phyloP scores from a whole-genome alignment of 2,888 invertebrate species.

The Rhorus exstirpatorius region DNA sequence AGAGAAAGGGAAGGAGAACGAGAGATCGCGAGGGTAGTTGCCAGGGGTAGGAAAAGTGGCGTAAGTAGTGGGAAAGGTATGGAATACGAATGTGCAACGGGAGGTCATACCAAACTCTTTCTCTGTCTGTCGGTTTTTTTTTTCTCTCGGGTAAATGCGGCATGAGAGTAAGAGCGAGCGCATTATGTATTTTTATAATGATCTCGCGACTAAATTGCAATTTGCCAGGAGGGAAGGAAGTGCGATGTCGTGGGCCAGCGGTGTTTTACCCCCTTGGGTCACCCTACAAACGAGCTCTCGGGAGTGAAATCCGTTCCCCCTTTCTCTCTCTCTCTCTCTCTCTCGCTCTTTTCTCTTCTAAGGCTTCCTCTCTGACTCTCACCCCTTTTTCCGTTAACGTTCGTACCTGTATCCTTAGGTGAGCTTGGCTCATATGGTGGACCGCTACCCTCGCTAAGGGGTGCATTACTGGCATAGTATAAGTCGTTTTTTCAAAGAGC shows the following conservation, averaged over 20 bases:
- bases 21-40: conserved; percentile 42
- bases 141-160: conserved; percentile 26
- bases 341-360: conserved; percentile 21
- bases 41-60: conserved; percentile 51
- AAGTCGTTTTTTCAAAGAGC: conserved; percentile 45
- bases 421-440: conserved; percentile 19
- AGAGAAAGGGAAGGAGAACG: conserved; percentile 34
- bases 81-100: conserved; percentile 48
- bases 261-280: background rate
- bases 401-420: conserved; percentile 6
- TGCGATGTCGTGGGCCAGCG: conserved; percentile 75
- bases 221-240: conserved; percentile 77
- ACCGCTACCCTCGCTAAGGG: conserved; percentile 16
- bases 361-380: no score
- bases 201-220: conserved; percentile 85
- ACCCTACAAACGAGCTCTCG: conserved; percentile 20
- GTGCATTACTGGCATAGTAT: background rate
- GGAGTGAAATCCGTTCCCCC: background rate
- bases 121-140: conserved; percentile 1
- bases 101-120: conserved; percentile 38
- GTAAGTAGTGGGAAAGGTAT: conserved; percentile 53
- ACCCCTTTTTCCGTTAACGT: conserved; percentile 8
- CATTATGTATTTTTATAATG: conserved; percentile 86
- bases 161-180: conserved; percentile 72
- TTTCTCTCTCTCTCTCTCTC: conserved; percentile 8